Evolutionary conservation across 92 coral and sea anemone genomes (phyloP), one percentile per base, ranked within the genome.

Genomic region (Phenganax subtilis): DNA sequence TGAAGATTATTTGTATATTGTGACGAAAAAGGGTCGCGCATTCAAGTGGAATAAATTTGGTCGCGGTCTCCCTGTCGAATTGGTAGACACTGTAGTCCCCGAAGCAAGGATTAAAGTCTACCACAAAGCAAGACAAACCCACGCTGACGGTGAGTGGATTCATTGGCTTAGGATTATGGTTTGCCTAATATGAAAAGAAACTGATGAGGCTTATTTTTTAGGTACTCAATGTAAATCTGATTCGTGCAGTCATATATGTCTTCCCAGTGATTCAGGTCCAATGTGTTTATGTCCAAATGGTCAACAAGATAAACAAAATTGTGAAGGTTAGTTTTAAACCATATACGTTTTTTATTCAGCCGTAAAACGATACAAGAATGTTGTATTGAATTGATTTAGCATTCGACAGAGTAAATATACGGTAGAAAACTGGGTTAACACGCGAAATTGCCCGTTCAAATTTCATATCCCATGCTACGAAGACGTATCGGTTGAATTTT

Each of bases 261-360:
- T 93, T 16, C 55, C 87, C 37, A 87, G 80, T 27, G 76, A 72
- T 44, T 74, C 14, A 10, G 90, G 94, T 37, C 82, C 93, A 51
- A 86, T 89, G 25, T 93, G 97, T 76, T 84, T 88, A 72, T 93
- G 97, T 68, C 96, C 97, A 7, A 80, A 82, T 75, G 93, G 87
- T 20, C 84, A 90, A 84, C 84, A 77, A 30, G 71, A 82, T 52
- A 76, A 82, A 15, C 77, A 77, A 9, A 58, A 76, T 16, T 90
- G 93, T 63, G 81, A 57, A 75, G 87, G 93, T 78, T 28, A 3
- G 70, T 59, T 12, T 75, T 72, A 20, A 20, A 20, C 25, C 25
- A 20, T 20, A 20, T 20, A 20, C 25, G 29, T 72, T 9, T 68
- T 68, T 68, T 12, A 11, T 44, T 15, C 27, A 68, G 10, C 51